Percentiles rank a stretch among this genome's conserved stretches.
These are phyloP conservation scores for Clavelina lepadiformis DNA, from an alignment of 23 tunicate genomes.

Conservation along the genomic window DNA sequence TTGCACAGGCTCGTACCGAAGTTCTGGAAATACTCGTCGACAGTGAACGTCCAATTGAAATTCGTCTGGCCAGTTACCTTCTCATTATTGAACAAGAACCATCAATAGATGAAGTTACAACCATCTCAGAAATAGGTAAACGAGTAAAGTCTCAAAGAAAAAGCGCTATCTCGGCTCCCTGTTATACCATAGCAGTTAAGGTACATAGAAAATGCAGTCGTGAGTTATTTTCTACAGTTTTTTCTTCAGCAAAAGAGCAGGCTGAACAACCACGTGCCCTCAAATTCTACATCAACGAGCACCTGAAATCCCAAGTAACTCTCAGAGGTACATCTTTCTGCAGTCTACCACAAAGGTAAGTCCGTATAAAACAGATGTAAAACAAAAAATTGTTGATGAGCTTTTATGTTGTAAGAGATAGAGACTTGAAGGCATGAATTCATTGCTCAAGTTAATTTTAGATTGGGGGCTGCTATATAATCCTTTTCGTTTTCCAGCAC, in stretches of 20 bases:
- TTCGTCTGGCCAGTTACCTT: conserved; percentile 26
- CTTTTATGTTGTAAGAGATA: too few relatives aligned
- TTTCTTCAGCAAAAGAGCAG: too few relatives aligned
- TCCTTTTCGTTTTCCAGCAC: conserved; percentile 4
- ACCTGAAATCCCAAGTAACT: conserved; percentile 25
- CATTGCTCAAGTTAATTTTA: too few relatives aligned
- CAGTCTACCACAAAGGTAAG: conserved; percentile 18
- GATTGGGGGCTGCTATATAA: not conserved
- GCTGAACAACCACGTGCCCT: conserved; percentile 14
- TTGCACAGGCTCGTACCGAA: not conserved
- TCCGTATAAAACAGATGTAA: too few relatives aligned
- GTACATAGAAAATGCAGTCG: too few relatives aligned
- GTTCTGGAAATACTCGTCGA: conserved; percentile 1
- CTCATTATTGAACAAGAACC: conserved; percentile 17
- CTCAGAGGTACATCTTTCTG: conserved; percentile 25
- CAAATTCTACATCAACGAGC: conserved; percentile 29
- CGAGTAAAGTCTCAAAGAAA: not conserved
- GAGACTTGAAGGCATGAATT: too few relatives aligned
- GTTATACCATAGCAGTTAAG: too few relatives aligned
- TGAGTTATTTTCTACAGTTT: too few relatives aligned
- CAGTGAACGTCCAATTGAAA: not conserved
- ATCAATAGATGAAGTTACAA: conserved; percentile 1
- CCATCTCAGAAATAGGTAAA: conserved; percentile 8
- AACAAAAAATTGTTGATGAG: too few relatives aligned
- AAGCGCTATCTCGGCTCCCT: not conserved